Conservation (phyloP, 2,888 invertebrate species). For the Eupithecia pulchellata region DNA sequence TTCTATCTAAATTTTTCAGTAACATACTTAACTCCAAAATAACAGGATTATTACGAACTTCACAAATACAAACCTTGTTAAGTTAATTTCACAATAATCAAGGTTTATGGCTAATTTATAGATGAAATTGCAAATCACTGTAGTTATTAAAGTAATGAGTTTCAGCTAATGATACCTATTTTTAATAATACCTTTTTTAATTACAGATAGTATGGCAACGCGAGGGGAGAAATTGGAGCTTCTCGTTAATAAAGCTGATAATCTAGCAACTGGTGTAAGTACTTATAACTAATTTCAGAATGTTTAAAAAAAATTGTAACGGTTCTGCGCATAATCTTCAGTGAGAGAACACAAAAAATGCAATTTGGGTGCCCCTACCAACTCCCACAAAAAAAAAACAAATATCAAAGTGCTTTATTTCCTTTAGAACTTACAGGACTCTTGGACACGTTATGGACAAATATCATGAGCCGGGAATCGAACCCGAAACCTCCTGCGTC, state of each 20-base stretch:
- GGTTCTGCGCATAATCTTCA: background rate
- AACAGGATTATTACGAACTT: background rate
- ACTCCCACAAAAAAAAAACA: background rate
- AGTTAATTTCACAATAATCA: background rate
- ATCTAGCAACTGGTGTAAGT: constrained; percentile 91
- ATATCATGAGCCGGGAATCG: too few species aligned
- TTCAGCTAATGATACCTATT: background rate
- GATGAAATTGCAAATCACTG: background rate
- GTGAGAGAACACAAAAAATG: background rate
- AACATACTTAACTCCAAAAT: background rate
- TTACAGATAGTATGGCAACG: constrained; percentile 93
- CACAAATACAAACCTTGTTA: background rate
- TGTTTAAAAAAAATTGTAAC: background rate
- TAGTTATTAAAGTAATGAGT: background rate
- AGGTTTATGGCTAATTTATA: background rate
- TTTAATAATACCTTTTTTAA: background rate
- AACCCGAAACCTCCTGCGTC: too few species aligned
- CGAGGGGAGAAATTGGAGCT: constrained; percentile 96
- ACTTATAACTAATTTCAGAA: background rate
- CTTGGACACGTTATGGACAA: too few species aligned
- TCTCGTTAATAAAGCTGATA: constrained; percentile 96
- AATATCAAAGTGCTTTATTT: too few species aligned
- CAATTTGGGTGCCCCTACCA: background rate
- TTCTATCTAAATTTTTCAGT: background rate
- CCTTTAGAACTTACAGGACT: too few species aligned